These are phyloP conservation scores for Chouioia cunea DNA, from an alignment of 2,888 invertebrate species.

Conservation along the genomic window DNA sequence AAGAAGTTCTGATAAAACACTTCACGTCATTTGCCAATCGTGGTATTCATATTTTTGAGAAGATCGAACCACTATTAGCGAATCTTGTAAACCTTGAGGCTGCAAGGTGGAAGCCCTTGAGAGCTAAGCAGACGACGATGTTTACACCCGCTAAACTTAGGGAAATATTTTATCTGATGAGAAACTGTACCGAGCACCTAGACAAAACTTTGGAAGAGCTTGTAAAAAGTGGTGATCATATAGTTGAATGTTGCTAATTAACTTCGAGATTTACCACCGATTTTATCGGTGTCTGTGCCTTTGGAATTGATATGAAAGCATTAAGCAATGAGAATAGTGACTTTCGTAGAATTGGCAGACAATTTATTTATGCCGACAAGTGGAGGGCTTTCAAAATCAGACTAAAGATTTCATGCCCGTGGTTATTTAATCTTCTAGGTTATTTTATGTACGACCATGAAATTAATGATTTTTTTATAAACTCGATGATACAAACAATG, in stretches of 20 bases:
- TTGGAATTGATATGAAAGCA: slow-evolving; percentile 67
- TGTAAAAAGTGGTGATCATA: slow-evolving; percentile 45
- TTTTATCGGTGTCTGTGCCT: slow-evolving; percentile 68
- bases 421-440: slow-evolving; percentile 52
- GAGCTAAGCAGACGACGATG: slow-evolving; percentile 67
- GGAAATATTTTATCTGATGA: slow-evolving; percentile 67
- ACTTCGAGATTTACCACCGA: slow-evolving; percentile 68
- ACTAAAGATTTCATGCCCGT: slow-evolving; percentile 52
- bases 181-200: slow-evolving; percentile 63
- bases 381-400: slow-evolving; percentile 48
- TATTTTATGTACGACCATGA: slow-evolving; percentile 51
- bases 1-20: slow-evolving; percentile 55
- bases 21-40: slow-evolving; percentile 54
- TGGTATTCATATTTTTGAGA: slow-evolving; percentile 47
- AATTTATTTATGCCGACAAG: slow-evolving; percentile 53
- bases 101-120: slow-evolving; percentile 67
- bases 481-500: slow-evolving; percentile 60
- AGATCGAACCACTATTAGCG: slow-evolving; percentile 61
- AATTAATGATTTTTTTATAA: slow-evolving; percentile 59
- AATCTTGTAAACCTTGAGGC: slow-evolving; percentile 65
- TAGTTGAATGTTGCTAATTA: slow-evolving; percentile 59
- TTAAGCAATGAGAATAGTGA: slow-evolving; percentile 62
- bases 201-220: slow-evolving; percentile 55
- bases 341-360: slow-evolving; percentile 64
- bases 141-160: slow-evolving; percentile 71